These are phyloP conservation scores for Aldrovandia affinis DNA, from an alignment of 2,797 vertebrate genomes.

Conservation along the genomic window DNA sequence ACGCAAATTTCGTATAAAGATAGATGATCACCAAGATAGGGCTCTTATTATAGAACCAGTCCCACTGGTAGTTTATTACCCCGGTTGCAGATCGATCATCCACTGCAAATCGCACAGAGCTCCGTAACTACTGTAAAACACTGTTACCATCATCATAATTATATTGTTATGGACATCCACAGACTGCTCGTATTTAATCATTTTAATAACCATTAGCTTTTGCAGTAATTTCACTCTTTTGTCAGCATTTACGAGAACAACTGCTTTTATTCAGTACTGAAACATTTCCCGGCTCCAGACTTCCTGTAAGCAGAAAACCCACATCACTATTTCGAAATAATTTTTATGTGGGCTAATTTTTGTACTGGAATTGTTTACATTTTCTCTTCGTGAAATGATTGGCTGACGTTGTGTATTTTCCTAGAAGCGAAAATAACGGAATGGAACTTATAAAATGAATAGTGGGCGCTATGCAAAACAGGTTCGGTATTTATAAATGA, in stretches of 20 bases:
- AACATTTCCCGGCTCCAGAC: constrained; percentile 15
- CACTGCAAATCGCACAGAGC: background rate
- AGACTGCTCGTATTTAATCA: constrained; percentile 3
- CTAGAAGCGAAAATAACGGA: background rate
- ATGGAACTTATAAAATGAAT: background rate
- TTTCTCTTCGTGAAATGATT: background rate
- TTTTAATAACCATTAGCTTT: background rate
- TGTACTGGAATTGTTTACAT: constrained; percentile 4
- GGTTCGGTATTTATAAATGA: background rate
- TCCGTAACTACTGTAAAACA: background rate
- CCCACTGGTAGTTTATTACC: background rate
- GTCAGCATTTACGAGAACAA: constrained; percentile 17
- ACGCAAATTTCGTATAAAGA: too few relatives aligned
- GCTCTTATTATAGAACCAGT: background rate
- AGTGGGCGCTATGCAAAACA: background rate
- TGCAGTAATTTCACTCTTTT: constrained; percentile 4
- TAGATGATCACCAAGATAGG: too few relatives aligned
- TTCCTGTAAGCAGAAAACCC: background rate
- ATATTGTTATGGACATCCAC: background rate
- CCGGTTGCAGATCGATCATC: background rate
- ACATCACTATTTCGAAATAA: constrained; percentile 3
- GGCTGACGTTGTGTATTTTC: background rate
- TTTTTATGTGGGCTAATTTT: background rate
- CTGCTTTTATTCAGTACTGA: constrained; percentile 3
- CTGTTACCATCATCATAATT: constrained; percentile 2